Base-by-base conservation (phyloP, 2,113 vertebrate genomes). In the Sitta europaea region DNA sequence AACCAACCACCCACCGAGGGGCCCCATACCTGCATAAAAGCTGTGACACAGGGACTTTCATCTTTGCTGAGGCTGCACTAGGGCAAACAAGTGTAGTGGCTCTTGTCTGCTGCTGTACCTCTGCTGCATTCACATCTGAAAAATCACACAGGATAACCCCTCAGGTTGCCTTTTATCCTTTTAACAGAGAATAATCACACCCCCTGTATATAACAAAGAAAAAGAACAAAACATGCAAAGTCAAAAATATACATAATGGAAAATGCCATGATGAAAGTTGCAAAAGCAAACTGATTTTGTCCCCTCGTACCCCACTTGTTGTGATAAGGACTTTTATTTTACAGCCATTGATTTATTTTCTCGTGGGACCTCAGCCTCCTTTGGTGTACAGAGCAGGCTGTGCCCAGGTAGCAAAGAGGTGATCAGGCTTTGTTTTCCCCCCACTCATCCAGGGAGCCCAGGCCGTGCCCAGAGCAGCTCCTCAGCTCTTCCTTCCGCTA, bases 1-100 rank as follows among this genome's bases (percentile, higher is more conserved):
- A 79, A 78, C 1, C 22, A 42, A 19, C 14, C 11, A 9, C 11
- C 33, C 12, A 6, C 9, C 0, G 2, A 8, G 33, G 62, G 71
- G 18, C 58, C 36, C 27, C 23, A 7, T n/a, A 71, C 38, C 24
- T 43, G 29, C 7, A 21, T n/a, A 24, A n/a, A 62, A 75, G 42
- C 50, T 38, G 10, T 25, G 25, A 72, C 57, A 14, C 8, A 11
- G 29, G 9, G 66, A 22, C 28, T 61, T 51, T 11, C 10, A 12
- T 10, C 18, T 68, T 50, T 33, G 28, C 53, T 72, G n/a, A 11
- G 67, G 36, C 73, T 81, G 47, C 35, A 11, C 19, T 11, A 54
- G 47, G 0, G 4, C 35, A 86, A 55, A 53, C 16, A 18, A 59
- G 21, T 2, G 11, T 29, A 23, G 58, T 22, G 38, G 2, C 21